Conservation (phyloP, 2,888 invertebrate genomes). For the Pristionchus arcanus region DNA sequence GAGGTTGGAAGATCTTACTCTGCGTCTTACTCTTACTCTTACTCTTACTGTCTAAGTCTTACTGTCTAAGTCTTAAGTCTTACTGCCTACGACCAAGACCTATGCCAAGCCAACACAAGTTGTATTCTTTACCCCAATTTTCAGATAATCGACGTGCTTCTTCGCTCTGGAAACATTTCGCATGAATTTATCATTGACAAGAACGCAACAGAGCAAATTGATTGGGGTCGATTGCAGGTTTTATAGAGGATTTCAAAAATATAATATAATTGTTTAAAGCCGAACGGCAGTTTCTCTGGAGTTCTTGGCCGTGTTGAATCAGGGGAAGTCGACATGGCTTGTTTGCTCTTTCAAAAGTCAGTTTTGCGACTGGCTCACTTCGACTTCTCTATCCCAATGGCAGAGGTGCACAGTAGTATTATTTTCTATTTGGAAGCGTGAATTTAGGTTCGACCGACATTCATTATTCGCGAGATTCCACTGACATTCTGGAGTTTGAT, state of each 20-base stretch:
- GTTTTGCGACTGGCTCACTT: neutral
- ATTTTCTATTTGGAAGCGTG: neutral
- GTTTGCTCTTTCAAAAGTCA: conserved; percentile 17
- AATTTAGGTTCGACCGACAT: neutral
- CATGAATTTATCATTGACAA: conserved; percentile 5
- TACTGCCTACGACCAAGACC: no score
- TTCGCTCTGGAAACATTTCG: neutral
- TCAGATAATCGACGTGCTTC: neutral
- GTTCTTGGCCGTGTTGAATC: conserved; percentile 6
- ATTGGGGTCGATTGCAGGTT: neutral
- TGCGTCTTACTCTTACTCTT: no score
- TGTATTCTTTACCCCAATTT: no score
- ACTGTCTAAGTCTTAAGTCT: no score
- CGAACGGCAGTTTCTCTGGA: neutral
- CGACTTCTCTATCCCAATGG: neutral
- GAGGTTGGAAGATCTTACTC: no score
- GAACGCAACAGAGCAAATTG: neutral
- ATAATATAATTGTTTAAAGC: neutral
- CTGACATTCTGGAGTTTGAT: neutral
- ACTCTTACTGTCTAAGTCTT: no score
- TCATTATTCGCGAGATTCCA: conserved; percentile 20
- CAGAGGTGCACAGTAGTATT: neutral
- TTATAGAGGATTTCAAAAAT: no score
- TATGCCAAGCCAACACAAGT: no score
- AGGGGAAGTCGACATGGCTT: conserved; percentile 9